A percentile compares a stretch with the other conserved stretches of the same genome.
phyloP scores from a whole-genome alignment of 2,113 vertebrate genomes.

The Tringa solitaria region DNA sequence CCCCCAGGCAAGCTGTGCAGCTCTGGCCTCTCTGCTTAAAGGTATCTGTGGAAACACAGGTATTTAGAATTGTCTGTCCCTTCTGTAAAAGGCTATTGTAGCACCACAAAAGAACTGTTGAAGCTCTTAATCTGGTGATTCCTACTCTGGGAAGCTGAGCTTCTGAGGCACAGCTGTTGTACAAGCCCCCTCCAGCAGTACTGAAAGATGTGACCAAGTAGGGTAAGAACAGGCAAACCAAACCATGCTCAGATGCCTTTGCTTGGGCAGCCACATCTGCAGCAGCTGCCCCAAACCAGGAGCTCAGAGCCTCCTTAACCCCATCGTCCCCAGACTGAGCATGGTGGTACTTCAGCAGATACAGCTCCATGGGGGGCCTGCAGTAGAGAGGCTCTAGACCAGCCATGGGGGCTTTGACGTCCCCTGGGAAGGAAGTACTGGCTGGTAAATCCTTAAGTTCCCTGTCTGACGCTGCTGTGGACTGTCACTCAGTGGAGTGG shows the following conservation, averaged over 20 bases:
- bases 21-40: background rate
- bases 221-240: background rate
- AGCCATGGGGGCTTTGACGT: rapidly evolving
- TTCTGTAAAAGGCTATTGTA: background rate
- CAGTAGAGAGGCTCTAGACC: background rate
- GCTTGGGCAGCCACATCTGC: background rate
- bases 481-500: background rate
- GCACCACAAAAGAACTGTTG: background rate
- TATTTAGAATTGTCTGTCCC: background rate
- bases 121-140: background rate
- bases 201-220: background rate
- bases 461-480: background rate
- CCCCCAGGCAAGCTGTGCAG: background rate
- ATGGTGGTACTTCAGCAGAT: background rate
- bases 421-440: background rate
- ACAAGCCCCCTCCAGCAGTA: background rate
- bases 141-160: background rate
- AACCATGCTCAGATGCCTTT: background rate
- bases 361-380: rapidly evolving
- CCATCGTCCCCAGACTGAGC: background rate
- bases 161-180: background rate
- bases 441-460: background rate
- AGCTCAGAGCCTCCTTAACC: background rate
- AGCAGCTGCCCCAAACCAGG: background rate
- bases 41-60: background rate